Evolutionary conservation across 2,113 vertebrate genomes (phyloP).

Genomic region (Okapia johnstoni): DNA sequence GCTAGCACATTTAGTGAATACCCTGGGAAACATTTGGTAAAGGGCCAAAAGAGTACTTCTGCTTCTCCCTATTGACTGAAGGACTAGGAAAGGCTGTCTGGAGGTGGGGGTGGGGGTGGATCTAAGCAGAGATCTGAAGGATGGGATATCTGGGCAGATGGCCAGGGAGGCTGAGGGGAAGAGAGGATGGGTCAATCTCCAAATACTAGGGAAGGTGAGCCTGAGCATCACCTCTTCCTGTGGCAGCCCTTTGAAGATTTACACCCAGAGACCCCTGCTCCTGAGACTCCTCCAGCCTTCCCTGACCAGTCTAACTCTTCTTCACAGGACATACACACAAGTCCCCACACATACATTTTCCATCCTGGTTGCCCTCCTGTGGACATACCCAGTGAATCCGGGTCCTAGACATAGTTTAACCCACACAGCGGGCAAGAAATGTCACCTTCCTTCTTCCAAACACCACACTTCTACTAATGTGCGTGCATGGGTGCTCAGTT

Average conservation of each 20-base stretch:
- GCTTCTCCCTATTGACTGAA: neutral
- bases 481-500: accelerated
- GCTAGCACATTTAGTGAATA: slow-evolving; percentile 16
- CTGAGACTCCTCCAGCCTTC: neutral
- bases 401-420: neutral
- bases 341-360: neutral
- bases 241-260: neutral
- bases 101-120: neutral
- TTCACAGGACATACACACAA: neutral
- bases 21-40: slow-evolving; percentile 2
- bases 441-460: neutral
- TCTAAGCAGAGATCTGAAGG: slow-evolving; percentile 3
- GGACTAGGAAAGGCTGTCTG: neutral
- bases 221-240: neutral
- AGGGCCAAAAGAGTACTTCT: slow-evolving; percentile 15
- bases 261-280: neutral
- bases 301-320: neutral
- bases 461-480: neutral
- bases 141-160: neutral
- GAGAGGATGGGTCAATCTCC: neutral
- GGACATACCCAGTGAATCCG: neutral
- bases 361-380: neutral
- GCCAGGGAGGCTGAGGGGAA: neutral
- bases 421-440: neutral
- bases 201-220: neutral